A percentile compares a stretch with the other conserved stretches of the same genome.
phyloP scores from a whole-genome alignment of 1,140 invertebrate genomes.

The Hetaerina americana region DNA sequence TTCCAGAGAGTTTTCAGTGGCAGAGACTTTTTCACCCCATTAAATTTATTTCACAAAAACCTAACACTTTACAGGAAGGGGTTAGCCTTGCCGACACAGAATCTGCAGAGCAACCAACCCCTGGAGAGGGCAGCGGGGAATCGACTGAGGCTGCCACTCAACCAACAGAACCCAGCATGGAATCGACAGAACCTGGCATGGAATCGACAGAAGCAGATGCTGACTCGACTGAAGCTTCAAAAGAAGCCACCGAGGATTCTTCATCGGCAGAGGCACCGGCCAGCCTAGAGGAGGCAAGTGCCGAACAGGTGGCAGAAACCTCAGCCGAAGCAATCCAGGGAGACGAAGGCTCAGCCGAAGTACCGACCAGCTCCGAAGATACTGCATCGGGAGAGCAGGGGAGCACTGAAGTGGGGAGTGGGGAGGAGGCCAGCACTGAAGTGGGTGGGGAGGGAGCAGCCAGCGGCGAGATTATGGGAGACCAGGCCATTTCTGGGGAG shows the following conservation, averaged over 20 bases:
- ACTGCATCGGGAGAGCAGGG: constrained; percentile 5
- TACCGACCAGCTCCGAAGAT: constrained; percentile 9
- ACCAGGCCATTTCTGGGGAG: constrained; percentile 10
- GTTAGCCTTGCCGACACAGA: not conserved
- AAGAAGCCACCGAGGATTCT: not conserved
- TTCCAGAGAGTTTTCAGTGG: too few species aligned
- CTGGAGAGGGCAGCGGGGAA: not conserved
- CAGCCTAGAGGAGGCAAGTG: not conserved
- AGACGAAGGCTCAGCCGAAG: not conserved
- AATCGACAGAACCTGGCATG: not conserved
- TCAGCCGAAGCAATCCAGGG: constrained; percentile 1
- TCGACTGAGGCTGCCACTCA: not conserved
- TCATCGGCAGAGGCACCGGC: not conserved
- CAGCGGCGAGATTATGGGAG: constrained; percentile 8
- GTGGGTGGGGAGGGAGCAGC: not conserved
- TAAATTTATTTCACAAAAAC: too few species aligned
- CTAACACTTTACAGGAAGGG: not conserved
- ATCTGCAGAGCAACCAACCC: not conserved
- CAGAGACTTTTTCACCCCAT: too few species aligned
- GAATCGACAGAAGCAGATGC: constrained; percentile 11
- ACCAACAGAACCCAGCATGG: not conserved
- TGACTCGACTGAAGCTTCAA: constrained; percentile 3
- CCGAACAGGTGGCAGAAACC: constrained; percentile 1
- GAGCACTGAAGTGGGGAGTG: not conserved
- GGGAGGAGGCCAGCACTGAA: not conserved